phyloP scores from a whole-genome alignment of 2,797 vertebrate species.

The Chiloscyllium punctatum region DNA sequence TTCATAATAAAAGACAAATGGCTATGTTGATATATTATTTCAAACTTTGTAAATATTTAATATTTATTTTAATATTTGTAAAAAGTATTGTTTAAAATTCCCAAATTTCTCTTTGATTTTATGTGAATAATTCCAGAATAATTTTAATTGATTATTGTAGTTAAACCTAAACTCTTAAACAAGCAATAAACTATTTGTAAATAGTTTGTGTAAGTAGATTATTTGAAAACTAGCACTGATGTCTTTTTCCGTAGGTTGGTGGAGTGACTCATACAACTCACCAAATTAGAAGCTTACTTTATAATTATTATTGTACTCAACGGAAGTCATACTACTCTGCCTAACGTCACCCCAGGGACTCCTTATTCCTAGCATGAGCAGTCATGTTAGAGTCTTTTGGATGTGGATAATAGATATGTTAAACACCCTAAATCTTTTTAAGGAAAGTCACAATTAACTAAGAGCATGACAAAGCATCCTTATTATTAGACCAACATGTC shows the following conservation, averaged over 20 bases:
- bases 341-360: not conserved
- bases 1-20: not conserved
- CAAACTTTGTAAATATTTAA: not conserved
- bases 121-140: not conserved
- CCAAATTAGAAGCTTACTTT: slow-evolving; percentile 5
- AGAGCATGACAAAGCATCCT: not conserved
- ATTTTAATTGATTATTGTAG: not conserved
- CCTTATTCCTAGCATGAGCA: slow-evolving; percentile 5
- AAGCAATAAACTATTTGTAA: not conserved
- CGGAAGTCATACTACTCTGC: not conserved
- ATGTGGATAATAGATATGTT: not conserved
- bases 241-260: not conserved
- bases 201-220: not conserved
- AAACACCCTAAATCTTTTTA: not conserved
- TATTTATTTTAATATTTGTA: not conserved
- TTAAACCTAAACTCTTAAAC: not conserved
- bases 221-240: not conserved
- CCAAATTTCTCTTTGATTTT: not conserved
- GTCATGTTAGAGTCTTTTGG: slow-evolving; percentile 12
- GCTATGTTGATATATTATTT: not conserved
- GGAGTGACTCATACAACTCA: not conserved
- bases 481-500: not conserved
- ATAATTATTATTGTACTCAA: not conserved
- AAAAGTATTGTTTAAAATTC: not conserved
- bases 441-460: not conserved